These are phyloP conservation scores for Pandion haliaetus DNA, from an alignment of 2,113 vertebrate genomes.

Conservation along the genomic window DNA sequence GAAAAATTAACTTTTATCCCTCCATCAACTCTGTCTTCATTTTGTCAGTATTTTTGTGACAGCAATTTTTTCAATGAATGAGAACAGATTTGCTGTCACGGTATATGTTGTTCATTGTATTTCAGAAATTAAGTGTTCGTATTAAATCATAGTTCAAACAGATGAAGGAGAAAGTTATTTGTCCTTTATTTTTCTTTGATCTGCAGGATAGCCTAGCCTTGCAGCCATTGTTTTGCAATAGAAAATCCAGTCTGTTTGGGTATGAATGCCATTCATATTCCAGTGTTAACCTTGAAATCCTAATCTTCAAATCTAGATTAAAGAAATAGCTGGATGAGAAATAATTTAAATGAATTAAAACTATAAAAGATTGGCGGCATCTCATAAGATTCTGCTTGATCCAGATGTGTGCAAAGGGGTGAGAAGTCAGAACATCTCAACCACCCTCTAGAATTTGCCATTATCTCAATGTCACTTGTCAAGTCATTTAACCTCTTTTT, in stretches of 20 bases:
- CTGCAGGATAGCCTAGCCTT: not conserved
- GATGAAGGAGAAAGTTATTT: not conserved
- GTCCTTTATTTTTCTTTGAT: not conserved
- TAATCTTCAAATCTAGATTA: not conserved
- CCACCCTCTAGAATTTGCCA: not conserved
- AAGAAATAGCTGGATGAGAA: not conserved
- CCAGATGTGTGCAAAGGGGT: not conserved
- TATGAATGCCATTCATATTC: not conserved
- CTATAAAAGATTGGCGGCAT: not conserved
- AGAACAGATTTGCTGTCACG: not conserved
- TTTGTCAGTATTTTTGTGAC: not conserved
- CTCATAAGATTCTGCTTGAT: not conserved
- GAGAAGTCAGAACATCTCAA: not conserved
- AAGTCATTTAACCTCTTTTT: not conserved
- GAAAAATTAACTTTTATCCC: not conserved
- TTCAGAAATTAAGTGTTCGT: not conserved
- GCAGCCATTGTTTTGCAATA: not conserved
- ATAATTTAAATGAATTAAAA: not conserved
- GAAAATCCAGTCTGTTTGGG: not conserved
- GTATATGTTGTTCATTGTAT: not conserved
- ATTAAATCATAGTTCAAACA: not conserved
- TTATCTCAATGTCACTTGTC: not conserved
- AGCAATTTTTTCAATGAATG: not conserved
- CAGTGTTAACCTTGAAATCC: not conserved
- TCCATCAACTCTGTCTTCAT: not conserved